A percentile compares a stretch with the other conserved stretches of the same genome.
Conservation (phyloP, 1,140 invertebrate species). For the Teleogryllus occipitalis region DNA sequence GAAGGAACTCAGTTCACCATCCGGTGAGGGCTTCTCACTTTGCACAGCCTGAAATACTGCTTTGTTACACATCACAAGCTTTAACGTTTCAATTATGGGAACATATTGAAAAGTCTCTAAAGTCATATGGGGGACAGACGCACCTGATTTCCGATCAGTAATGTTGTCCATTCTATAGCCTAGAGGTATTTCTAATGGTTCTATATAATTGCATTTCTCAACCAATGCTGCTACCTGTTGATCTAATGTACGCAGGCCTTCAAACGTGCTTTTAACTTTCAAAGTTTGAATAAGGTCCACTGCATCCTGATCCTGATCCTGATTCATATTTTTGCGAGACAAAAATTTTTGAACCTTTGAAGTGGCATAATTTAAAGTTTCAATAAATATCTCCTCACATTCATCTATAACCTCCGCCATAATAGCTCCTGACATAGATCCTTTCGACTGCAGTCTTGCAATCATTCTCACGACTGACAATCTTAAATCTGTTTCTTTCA, state of each 20-base stretch:
- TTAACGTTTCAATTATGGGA: too few relatives aligned
- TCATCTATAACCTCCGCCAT: background rate
- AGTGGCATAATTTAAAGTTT: too few relatives aligned
- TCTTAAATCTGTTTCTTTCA: too few relatives aligned
- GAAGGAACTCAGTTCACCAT: too few relatives aligned
- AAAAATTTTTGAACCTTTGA: background rate
- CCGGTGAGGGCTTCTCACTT: too few relatives aligned
- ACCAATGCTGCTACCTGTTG: constrained; percentile 1
- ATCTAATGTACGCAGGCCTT: background rate
- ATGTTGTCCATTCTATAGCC: background rate
- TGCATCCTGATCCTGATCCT: background rate
- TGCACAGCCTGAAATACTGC: too few relatives aligned
- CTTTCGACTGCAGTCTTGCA: background rate
- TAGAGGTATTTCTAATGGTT: constrained; percentile 7
- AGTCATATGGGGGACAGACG: background rate
- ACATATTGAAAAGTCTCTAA: constrained; percentile 9
- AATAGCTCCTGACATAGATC: background rate
- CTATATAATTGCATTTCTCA: background rate
- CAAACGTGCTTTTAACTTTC: constrained; percentile 7
- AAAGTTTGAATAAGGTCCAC: constrained; percentile 1
- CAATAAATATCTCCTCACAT: too few relatives aligned
- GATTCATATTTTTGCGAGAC: background rate
- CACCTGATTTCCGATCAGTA: background rate
- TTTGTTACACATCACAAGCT: too few relatives aligned
- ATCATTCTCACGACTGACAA: constrained; percentile 8